Percentiles rank a stretch among this genome's conserved stretches.
These are phyloP conservation scores for Leptinotarsa texana DNA, from an alignment of 1,140 invertebrate species.

Conservation along the genomic window DNA sequence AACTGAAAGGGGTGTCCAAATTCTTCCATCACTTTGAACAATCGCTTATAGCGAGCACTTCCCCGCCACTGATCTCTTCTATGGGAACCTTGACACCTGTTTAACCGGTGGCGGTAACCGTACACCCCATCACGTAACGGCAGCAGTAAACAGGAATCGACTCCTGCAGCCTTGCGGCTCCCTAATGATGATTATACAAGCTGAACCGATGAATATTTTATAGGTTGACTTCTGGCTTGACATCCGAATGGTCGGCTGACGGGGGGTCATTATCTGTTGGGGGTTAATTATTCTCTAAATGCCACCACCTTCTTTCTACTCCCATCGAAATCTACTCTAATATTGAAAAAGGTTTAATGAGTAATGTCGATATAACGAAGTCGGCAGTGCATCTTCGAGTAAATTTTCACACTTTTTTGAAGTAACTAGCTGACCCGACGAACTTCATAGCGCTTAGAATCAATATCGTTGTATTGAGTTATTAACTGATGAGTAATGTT, in stretches of 20 bases:
- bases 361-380: not conserved
- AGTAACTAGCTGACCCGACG: no score
- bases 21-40: no score
- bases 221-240: constrained; percentile 41
- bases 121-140: constrained; percentile 5
- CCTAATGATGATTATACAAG: constrained; percentile 48
- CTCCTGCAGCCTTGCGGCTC: constrained; percentile 10
- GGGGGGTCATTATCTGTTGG: constrained; percentile 8
- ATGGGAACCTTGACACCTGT: not conserved
- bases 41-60: no score
- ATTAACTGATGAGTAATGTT: no score
- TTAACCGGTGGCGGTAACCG: constrained; percentile 2
- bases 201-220: constrained; percentile 45
- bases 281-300: constrained; percentile 37
- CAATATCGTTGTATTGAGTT: no score
- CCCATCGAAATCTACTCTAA: constrained; percentile 5
- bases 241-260: constrained; percentile 27
- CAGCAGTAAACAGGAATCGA: constrained; percentile 5
- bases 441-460: no score
- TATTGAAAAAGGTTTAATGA: not conserved
- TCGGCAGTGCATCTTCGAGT: no score
- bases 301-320: constrained; percentile 9
- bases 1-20: no score
- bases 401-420: no score
- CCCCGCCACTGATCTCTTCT: not conserved